Evolutionary conservation across 2,113 vertebrate species (phyloP).

Genomic region (Tachycineta bicolor): DNA sequence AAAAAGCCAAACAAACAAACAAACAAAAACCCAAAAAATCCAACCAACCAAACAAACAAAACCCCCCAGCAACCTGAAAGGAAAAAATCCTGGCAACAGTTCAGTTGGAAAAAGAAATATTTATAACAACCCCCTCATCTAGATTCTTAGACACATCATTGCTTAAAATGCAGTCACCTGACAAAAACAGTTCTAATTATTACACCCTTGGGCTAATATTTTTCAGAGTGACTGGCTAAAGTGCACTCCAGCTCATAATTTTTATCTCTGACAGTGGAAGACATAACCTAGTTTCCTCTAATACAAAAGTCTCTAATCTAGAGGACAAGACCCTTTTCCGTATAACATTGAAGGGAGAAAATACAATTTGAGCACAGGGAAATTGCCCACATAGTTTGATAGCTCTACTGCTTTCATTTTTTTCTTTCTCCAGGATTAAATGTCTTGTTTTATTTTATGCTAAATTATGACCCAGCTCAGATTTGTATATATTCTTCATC

Average conservation of each 20-base stretch:
- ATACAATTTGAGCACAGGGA: constrained; percentile 82
- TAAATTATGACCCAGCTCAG: constrained; percentile 77
- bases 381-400: constrained; percentile 81
- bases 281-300: constrained; percentile 85
- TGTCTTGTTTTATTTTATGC: constrained; percentile 82
- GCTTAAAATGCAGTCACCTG: constrained; percentile 83
- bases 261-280: constrained; percentile 78
- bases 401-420: constrained; percentile 73
- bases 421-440: constrained; percentile 72
- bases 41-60: not conserved
- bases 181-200: constrained; percentile 84
- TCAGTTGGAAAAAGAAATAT: constrained; percentile 84
- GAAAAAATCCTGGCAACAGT: constrained; percentile 76
- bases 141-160: constrained; percentile 81
- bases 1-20: no score
- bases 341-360: constrained; percentile 80
- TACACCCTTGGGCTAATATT: constrained; percentile 81
- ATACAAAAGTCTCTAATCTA: constrained; percentile 85
- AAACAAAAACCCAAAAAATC: no score
- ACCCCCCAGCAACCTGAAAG: not conserved
- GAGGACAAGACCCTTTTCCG: constrained; percentile 80
- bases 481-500: constrained; percentile 65
- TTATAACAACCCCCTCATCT: constrained; percentile 86
- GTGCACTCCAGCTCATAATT: constrained; percentile 80
- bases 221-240: constrained; percentile 82